Conservation (phyloP, 2,113 vertebrate species). For the Petromus typicus region DNA sequence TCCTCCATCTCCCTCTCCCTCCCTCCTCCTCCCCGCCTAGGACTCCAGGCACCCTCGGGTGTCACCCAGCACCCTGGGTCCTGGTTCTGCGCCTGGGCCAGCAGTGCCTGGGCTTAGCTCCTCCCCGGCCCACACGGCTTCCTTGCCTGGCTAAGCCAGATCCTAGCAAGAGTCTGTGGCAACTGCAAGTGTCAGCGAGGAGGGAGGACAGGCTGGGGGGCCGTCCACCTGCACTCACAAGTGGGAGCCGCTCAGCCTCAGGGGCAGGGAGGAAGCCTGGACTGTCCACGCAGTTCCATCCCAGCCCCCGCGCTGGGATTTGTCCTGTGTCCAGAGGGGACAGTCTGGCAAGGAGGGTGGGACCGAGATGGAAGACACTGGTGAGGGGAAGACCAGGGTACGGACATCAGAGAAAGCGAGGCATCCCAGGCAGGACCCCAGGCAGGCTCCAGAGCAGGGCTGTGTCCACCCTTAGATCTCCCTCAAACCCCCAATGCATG, state of each 20-base stretch:
- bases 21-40: too few relatives aligned
- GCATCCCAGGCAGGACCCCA: background rate
- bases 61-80: too few relatives aligned
- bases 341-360: background rate
- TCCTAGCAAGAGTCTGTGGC: background rate
- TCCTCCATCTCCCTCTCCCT: too few relatives aligned
- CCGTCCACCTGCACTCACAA: too few relatives aligned
- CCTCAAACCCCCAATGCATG: accelerated
- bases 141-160: background rate
- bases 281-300: accelerated
- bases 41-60: background rate
- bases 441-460: background rate
- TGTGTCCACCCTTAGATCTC: background rate
- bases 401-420: background rate
- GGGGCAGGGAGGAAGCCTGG: background rate
- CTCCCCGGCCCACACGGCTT: background rate
- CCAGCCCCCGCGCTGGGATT: accelerated
- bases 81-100: background rate
- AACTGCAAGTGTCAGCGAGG: accelerated
- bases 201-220: background rate
- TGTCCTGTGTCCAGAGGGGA: background rate
- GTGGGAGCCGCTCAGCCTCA: too few relatives aligned
- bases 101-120: accelerated
- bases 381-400: background rate
- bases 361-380: accelerated